Evolutionary conservation across 35 echinoderm and acorn worm species (phyloP).

Genomic region (Ophioderma brevispina): DNA sequence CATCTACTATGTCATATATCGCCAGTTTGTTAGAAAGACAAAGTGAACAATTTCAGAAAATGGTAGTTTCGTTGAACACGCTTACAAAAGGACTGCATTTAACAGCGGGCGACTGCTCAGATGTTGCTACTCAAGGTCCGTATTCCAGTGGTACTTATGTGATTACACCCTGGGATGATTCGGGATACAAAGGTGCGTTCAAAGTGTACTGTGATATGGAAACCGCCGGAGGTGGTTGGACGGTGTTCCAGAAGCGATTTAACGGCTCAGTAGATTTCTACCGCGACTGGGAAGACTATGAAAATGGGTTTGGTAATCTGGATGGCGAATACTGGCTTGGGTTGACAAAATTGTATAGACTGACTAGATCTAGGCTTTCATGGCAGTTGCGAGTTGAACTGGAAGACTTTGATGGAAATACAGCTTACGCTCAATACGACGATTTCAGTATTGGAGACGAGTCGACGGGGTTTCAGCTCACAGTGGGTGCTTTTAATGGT

Average conservation of each 20-base stretch:
- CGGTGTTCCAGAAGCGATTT: constrained; percentile 15
- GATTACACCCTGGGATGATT: too few species aligned
- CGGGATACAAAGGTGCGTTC: too few species aligned
- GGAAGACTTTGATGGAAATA: background rate
- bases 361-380: background rate
- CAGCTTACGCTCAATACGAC: background rate
- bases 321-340: constrained; percentile 76
- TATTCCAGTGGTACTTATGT: too few species aligned
- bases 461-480: background rate
- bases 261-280: constrained; percentile 52
- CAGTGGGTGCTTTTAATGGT: background rate
- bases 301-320: constrained; percentile 71
- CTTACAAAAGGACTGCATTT: too few species aligned
- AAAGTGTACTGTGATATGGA: background rate
- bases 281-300: constrained; percentile 58
- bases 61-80: too few species aligned
- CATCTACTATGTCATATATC: too few species aligned
- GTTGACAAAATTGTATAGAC: constrained; percentile 41
- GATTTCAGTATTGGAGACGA: background rate
- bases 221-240: background rate
- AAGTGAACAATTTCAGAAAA: too few species aligned
- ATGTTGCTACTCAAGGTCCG: too few species aligned
- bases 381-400: background rate
- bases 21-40: too few species aligned
- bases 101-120: too few species aligned